Evolutionary conservation across 2,113 vertebrate species (phyloP).

Genomic region (Castor canadensis): DNA sequence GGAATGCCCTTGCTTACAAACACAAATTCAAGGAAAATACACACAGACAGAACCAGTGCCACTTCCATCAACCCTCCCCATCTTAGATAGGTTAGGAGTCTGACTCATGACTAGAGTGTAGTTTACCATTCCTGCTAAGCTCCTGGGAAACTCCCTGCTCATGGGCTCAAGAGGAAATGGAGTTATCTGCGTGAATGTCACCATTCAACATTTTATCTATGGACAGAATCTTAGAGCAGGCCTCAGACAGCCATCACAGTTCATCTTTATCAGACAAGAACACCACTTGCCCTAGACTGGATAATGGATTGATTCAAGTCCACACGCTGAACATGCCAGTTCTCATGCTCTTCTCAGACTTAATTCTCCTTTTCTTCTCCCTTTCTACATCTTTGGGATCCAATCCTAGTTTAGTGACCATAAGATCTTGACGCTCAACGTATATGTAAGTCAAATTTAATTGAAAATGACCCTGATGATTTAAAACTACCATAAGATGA

Average conservation of each 20-base stretch:
- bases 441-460: background rate
- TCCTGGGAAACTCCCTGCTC: constrained; percentile 3
- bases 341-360: fast-evolving
- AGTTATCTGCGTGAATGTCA: background rate
- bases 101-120: constrained; percentile 59
- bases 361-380: background rate
- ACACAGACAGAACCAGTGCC: background rate
- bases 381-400: background rate
- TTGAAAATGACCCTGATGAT: background rate
- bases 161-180: background rate
- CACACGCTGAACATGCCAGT: background rate
- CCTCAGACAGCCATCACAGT: background rate
- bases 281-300: background rate
- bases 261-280: background rate
- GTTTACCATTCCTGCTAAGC: background rate
- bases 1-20: background rate
- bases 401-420: background rate
- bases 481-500: background rate
- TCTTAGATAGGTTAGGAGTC: background rate
- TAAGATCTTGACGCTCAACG: background rate
- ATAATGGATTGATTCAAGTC: background rate
- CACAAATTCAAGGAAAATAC: background rate
- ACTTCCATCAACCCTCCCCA: background rate
- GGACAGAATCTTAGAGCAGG: background rate
- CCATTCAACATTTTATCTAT: background rate